A percentile compares a stretch with the other conserved stretches of the same genome.
phyloP scores from a whole-genome alignment of 2,888 invertebrate genomes.

The Synergus laeviventris region DNA sequence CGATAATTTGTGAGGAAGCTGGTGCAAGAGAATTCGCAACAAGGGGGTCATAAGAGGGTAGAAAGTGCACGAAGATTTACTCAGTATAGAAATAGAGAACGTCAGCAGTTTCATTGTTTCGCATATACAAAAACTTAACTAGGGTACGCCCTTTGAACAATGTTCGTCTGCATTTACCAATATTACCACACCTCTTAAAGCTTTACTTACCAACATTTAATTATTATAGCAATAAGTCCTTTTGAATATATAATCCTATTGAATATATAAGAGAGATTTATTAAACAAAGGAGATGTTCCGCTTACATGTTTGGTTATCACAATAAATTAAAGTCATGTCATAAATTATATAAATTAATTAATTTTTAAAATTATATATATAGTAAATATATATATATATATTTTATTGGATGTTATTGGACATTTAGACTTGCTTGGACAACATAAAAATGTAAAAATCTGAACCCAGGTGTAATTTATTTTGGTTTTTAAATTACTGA shows the following conservation, averaged over 20 bases:
- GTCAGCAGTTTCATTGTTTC: conserved; percentile 51
- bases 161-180: not conserved
- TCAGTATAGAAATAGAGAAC: conserved; percentile 18
- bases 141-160: conserved; percentile 41
- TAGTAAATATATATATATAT: too few relatives aligned
- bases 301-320: not conserved
- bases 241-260: not conserved
- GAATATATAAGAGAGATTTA: not conserved
- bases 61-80: conserved; percentile 8
- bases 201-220: not conserved
- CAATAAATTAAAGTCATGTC: not conserved
- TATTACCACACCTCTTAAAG: not conserved
- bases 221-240: not conserved
- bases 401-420: not conserved
- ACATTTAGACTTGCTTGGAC: not conserved
- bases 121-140: conserved; percentile 30
- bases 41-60: not conserved
- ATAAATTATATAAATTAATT: too few relatives aligned
- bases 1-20: conserved; percentile 2
- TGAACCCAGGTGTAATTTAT: not conserved
- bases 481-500: not conserved
- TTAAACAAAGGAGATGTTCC: too few relatives aligned
- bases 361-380: too few relatives aligned
- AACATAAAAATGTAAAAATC: not conserved
- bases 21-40: not conserved